Evolutionary conservation across 2,888 invertebrate species (phyloP), one percentile per base, ranked within the genome.

Genomic region (Rosalia funebris): DNA sequence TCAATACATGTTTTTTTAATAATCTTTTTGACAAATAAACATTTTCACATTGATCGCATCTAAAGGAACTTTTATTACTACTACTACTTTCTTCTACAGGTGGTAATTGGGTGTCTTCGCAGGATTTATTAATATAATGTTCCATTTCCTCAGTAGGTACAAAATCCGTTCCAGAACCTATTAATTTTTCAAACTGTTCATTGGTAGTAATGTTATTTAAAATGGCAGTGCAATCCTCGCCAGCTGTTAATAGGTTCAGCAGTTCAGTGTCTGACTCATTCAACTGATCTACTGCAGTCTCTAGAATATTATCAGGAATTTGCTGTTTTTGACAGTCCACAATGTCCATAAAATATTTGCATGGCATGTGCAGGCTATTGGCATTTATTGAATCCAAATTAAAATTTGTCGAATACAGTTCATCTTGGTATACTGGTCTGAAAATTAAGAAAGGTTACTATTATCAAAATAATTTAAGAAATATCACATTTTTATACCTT

Each of bases 201-300:
- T 75, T 78, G 12, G 74, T 75, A 4, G 80, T 77, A 17, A 80
- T 80, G 57, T 80, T 79, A 56, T 79, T 76, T 31, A 81, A 65
- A 31, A 81, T 77, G 11, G 75, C 78, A 0, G 77, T 72, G 55
- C 81, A 81, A 53, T 79, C 79, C 39, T 78, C 79, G 71, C 79
- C 80, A 1, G 74, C 73, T 2, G 77, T 75, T 46, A 81, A 58
- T 15, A 81, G 70, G 63, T 79, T 78, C 15, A 81, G 67, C 5
- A 81, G 63, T 47, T 81, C 81, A 1, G 74, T 63, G 57, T 81
- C 81, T 0, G 79, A 72, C 39, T 77, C 78, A 65, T 77, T 79
- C 32, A 80, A 65, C 31, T 80, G 76, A 62, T 76, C 77, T 1
- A 76, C 73, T 4, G 71, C 67, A 46, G 65, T 71, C 14, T 74